Conservation (phyloP, 2,113 vertebrate genomes). For the Psammodynastes pulverulentus region DNA sequence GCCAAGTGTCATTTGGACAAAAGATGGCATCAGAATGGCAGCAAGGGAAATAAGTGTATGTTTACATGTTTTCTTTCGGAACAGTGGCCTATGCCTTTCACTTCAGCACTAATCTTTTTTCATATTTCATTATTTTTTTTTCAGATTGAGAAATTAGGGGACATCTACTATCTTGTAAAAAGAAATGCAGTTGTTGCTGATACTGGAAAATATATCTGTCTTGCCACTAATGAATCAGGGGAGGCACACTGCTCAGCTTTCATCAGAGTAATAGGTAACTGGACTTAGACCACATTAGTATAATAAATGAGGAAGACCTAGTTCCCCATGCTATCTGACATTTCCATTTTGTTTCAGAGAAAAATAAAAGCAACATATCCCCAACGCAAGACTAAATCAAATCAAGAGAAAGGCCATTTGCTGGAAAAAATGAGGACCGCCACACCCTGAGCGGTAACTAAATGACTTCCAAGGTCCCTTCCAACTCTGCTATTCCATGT, state of each 20-base stretch:
- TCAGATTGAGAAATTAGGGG: slow-evolving; percentile 59
- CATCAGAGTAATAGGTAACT: slow-evolving; percentile 58
- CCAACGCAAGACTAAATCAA: slow-evolving; percentile 21
- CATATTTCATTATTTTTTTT: slow-evolving; percentile 41
- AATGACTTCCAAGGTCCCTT: no score
- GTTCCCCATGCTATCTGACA: slow-evolving; percentile 1
- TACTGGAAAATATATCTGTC: slow-evolving; percentile 53
- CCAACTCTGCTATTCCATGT: no score
- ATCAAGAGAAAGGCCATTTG: slow-evolving; percentile 25
- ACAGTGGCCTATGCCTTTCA: slow-evolving; percentile 5
- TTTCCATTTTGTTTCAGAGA: slow-evolving; percentile 50
- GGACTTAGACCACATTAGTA: background rate
- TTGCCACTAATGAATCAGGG: slow-evolving; percentile 57
- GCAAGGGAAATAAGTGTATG: slow-evolving; percentile 41
- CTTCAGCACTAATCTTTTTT: slow-evolving; percentile 12
- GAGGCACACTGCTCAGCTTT: slow-evolving; percentile 55
- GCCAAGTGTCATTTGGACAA: slow-evolving; percentile 51
- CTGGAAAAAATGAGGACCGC: slow-evolving; percentile 19
- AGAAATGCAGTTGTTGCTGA: slow-evolving; percentile 51
- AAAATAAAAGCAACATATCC: slow-evolving; percentile 8
- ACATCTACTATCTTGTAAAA: slow-evolving; percentile 62
- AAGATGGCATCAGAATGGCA: slow-evolving; percentile 48
- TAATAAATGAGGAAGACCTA: slow-evolving; percentile 10
- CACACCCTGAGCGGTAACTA: background rate
- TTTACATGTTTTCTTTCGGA: slow-evolving; percentile 24